These are phyloP conservation scores for Drosophila santomea DNA, from an alignment of 1,140 invertebrate species.

Conservation along the genomic window DNA sequence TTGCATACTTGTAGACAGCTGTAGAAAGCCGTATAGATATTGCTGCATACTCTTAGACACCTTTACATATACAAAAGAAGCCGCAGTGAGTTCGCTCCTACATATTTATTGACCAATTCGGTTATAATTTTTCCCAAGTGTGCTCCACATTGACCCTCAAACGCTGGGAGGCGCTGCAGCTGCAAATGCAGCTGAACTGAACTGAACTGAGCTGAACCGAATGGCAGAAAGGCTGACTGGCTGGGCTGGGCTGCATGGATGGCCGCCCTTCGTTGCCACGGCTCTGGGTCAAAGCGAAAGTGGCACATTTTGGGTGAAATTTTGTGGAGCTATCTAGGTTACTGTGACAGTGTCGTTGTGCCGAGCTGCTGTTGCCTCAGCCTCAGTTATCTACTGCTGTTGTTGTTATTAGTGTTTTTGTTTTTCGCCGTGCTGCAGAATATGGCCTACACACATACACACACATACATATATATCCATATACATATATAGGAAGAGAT, in stretches of 20 bases:
- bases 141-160: conserved; percentile 76
- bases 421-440: conserved; percentile 57
- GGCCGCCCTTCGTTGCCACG: conserved; percentile 67
- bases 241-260: conserved; percentile 39
- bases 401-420: conserved; percentile 53
- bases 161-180: conserved; percentile 40
- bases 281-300: conserved; percentile 81
- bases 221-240: conserved; percentile 6
- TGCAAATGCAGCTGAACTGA: conserved; percentile 23
- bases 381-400: conserved; percentile 5
- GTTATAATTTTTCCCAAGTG: neutral
- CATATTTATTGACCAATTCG: no score
- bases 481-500: conserved; percentile 15
- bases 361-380: conserved; percentile 33
- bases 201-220: conserved; percentile 3
- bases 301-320: conserved; percentile 80
- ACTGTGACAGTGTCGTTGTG: conserved; percentile 72
- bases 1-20: neutral
- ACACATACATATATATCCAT: conserved; percentile 22
- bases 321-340: conserved; percentile 81
- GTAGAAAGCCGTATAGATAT: neutral
- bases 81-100: no score
- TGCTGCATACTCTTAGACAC: neutral
- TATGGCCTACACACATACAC: conserved; percentile 63
- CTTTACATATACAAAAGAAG: neutral